Conservation (phyloP, 2,113 vertebrate species). For the Puffinus mauretanicus region DNA sequence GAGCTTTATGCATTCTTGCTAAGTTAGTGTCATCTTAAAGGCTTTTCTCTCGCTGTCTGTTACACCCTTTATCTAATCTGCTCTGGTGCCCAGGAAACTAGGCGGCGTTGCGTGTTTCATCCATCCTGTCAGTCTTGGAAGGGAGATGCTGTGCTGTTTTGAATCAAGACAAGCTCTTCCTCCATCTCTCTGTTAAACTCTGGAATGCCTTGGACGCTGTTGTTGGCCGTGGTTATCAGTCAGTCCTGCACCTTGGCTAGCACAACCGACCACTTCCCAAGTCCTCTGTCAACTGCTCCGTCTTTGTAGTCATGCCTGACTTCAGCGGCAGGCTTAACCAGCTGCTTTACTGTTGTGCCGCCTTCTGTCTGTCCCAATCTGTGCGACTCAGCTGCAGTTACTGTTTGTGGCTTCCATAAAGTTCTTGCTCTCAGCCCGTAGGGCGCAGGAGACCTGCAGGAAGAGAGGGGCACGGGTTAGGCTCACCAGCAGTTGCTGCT, state of each 20-base stretch:
- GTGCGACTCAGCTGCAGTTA: fast-evolving
- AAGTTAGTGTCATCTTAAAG: neutral
- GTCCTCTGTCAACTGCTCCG: neutral
- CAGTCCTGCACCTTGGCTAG: neutral
- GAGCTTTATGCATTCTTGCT: neutral
- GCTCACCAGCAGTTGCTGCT: neutral
- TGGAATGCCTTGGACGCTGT: neutral
- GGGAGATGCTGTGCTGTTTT: neutral
- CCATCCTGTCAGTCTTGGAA: neutral
- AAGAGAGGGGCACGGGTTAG: neutral
- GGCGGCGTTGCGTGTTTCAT: neutral
- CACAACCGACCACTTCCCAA: fast-evolving
- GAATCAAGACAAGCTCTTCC: neutral
- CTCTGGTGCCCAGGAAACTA: neutral
- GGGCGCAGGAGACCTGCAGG: neutral
- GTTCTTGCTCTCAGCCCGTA: neutral
- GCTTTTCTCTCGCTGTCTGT: neutral
- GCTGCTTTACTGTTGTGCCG: neutral
- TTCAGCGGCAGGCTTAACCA: neutral
- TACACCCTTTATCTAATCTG: neutral
- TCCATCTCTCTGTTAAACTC: neutral
- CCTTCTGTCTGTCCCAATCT: neutral
- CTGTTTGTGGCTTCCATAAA: neutral
- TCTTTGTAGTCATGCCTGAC: neutral
- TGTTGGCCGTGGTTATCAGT: neutral